Evolutionary conservation across 2,113 vertebrate species (phyloP).

Genomic region (Bucco capensis): DNA sequence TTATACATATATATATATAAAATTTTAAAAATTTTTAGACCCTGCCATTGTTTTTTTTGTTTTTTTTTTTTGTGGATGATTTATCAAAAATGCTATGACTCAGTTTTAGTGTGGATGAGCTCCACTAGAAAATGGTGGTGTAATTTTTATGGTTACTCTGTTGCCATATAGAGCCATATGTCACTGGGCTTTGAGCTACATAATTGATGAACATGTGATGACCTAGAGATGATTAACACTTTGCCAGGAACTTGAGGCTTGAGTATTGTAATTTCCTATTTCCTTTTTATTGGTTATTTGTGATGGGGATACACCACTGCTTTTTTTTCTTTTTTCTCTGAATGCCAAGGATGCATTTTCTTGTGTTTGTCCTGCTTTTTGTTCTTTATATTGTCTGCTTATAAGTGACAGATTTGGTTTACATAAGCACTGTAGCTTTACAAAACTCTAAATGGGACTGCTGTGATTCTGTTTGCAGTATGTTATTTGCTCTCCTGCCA

Average conservation of each 20-base stretch:
- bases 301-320: not conserved
- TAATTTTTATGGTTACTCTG: not conserved
- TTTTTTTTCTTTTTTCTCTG: not conserved
- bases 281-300: not conserved
- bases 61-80: not conserved
- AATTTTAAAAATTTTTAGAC: too few relatives aligned
- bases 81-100: not conserved
- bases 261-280: not conserved
- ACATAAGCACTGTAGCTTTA: not conserved
- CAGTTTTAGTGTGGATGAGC: not conserved
- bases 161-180: fast-evolving
- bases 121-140: not conserved
- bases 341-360: not conserved
- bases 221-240: not conserved
- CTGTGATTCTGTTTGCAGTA: not conserved
- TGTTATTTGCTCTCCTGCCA: not conserved
- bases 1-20: too few relatives aligned
- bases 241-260: not conserved
- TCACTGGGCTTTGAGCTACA: not conserved
- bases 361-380: not conserved
- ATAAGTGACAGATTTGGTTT: not conserved
- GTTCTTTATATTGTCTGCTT: not conserved
- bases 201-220: not conserved
- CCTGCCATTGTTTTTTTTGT: too few relatives aligned
- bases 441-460: not conserved